Base-by-base conservation (phyloP, 2,888 invertebrate species). In the Pachymerium ferrugineum region DNA sequence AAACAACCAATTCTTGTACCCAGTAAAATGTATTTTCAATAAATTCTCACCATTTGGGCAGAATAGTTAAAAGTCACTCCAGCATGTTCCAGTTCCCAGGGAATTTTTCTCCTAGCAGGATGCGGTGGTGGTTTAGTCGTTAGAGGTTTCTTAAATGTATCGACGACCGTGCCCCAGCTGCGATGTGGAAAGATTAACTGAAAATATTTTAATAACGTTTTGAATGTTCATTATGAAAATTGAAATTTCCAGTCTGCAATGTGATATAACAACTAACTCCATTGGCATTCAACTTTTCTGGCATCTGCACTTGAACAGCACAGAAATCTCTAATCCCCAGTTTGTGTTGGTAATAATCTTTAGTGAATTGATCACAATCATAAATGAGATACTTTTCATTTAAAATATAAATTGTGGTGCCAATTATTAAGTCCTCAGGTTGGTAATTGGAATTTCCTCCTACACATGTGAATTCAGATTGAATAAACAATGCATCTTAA, bases 281-380 rank as follows among this genome's bases (percentile, higher is more conserved):
- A 54, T 16, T 54, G 10, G 47, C 22, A 16, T 68, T 68, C 68
- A 30, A 14, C 12, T 68, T 68, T 31, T 29, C 31, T 16, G 76
- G 35, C 78, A 78, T 22, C 72, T 80, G 77, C 3, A 84, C 80
- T 73, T 82, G 81, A 16, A 84, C 79, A 0, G 82, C 80, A 4
- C 80, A 79, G 79, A 84, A 83, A 25, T 84, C 82, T 14, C 81
- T 82, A 69, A 82, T 77, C 35, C 82, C 82, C 75, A 83, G 83
- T 75, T 83, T 80, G 73, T 81, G 80, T 76, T 87, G 85, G 81
- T 87, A 94, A 82, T 91, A 94, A 77, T 86, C 87, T 77, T 92
- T 87, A 0, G 94, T 93, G 82, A 91, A 93, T 19, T 84, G 81
- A 80, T 94, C 93, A 80, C 92, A 92, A 81, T 94, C 90, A 78